These are phyloP conservation scores for Schizaphis graminum DNA, from an alignment of 2,888 invertebrate genomes.

Conservation along the genomic window DNA sequence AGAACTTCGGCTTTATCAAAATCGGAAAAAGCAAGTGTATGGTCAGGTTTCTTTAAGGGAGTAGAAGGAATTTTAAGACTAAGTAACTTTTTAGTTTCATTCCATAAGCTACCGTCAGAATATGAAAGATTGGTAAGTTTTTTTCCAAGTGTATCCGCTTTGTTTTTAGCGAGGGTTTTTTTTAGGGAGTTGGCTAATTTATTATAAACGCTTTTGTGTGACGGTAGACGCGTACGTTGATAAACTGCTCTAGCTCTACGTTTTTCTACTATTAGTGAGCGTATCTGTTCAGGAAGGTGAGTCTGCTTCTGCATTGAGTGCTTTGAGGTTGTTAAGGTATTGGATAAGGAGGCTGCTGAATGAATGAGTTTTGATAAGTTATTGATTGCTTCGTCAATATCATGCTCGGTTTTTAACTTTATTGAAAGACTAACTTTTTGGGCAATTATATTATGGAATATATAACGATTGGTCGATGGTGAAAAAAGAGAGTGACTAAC, in stretches of 20 bases:
- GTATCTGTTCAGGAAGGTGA: not conserved
- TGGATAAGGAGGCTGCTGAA: not conserved
- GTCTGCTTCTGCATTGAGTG: not conserved
- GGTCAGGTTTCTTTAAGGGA: conserved; percentile 9
- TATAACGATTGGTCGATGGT: not conserved
- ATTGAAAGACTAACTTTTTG: not conserved
- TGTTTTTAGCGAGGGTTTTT: not conserved
- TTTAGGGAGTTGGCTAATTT: not conserved
- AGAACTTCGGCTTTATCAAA: not conserved
- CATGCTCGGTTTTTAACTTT: not conserved
- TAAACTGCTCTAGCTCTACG: not conserved
- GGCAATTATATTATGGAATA: no score
- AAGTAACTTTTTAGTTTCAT: no score
- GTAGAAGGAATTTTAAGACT: not conserved
- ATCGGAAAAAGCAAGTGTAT: not conserved
- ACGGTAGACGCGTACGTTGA: not conserved
- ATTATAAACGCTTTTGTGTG: conserved; percentile 6
- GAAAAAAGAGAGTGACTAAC: not conserved
- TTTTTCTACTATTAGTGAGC: conserved; percentile 2
- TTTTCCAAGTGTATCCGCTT: not conserved
- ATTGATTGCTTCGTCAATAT: not conserved
- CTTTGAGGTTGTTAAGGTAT: not conserved
- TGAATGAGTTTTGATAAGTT: not conserved
- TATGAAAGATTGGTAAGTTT: no score
- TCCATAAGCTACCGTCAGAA: no score